These are phyloP conservation scores for Diprion similis DNA, from an alignment of 1,140 invertebrate genomes.

Conservation along the genomic window DNA sequence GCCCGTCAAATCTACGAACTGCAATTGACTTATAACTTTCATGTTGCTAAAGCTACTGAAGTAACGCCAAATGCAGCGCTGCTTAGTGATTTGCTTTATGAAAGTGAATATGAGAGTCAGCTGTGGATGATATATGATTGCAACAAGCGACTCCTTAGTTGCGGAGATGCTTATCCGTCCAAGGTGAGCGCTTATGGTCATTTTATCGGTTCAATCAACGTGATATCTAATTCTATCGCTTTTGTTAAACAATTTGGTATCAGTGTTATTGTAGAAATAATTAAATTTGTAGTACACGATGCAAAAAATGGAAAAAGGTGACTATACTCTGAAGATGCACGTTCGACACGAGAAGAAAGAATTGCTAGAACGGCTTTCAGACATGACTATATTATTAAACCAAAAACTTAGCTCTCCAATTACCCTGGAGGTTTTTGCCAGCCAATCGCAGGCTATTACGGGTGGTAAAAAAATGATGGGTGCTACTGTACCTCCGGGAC, in stretches of 20 bases:
- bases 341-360: constrained; percentile 89
- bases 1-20: constrained; percentile 90
- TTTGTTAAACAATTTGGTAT: constrained; percentile 3
- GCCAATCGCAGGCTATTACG: constrained; percentile 69
- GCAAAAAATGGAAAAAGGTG: constrained; percentile 93
- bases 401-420: constrained; percentile 80
- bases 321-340: constrained; percentile 86
- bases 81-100: constrained; percentile 89
- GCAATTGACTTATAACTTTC: constrained; percentile 85
- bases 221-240: not conserved
- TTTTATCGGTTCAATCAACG: constrained; percentile 15
- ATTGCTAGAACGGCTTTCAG: constrained; percentile 84
- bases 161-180: constrained; percentile 88
- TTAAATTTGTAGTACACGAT: constrained; percentile 73
- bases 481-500: constrained; percentile 67
- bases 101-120: constrained; percentile 94
- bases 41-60: constrained; percentile 82
- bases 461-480: constrained; percentile 80
- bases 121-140: constrained; percentile 95
- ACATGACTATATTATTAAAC: constrained; percentile 76
- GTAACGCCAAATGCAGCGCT: constrained; percentile 80
- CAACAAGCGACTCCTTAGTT: constrained; percentile 87
- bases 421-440: constrained; percentile 79
- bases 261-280: not conserved
- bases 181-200: constrained; percentile 66